Base-by-base conservation (phyloP, 2,797 vertebrate genomes). In the Gouania willdenowi region DNA sequence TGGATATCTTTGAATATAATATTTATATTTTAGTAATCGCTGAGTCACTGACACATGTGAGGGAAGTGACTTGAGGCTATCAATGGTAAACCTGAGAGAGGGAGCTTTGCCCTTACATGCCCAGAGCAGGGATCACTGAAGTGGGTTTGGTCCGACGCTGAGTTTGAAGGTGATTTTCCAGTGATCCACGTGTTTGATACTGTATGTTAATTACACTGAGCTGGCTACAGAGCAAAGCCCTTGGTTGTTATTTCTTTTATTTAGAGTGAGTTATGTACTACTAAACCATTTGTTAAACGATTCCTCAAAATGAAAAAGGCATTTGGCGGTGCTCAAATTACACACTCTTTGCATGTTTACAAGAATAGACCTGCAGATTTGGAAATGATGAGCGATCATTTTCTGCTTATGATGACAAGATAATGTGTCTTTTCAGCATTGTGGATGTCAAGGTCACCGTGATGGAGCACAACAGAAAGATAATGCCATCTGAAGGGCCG, bases 381-480 rank as follows among this genome's bases (percentile, higher is more conserved):
- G 29, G 24, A 38, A 52, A 35, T 43, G 55, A 56, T 30, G 48
- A 24, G 52, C 55, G 66, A 67, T 82, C 71, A 36, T 21, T 61
- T 81, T 78, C 54, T 79, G 70, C 68, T 73, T 61, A 60, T 79
- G 57, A 65, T 80, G 67, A 78, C 71, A 54, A 67, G 37, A 81
- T 75, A 42, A 53, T 77, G 28, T 80, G 61, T 84, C 61, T 81
- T 77, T 82, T 73, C 85, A 89, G 87, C 68, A 41, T 50, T 73
- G 67, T 52, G 27, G 81, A 86, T 86, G 79, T 71, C 81, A 83
- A 82, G 71, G 79, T 83, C 77, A 73, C 63, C 65, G 43, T 70
- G 60, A 85, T 85, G 88, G 80, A 71, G 57, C 77, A 73, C 60
- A 80, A 63, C 68, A 84, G 83, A 79, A 79, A 76, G 75, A 77